Percentiles rank a stretch among this genome's conserved stretches.
Conservation (phyloP, 2,888 invertebrate genomes). For the Drosophila hamatofila region DNA sequence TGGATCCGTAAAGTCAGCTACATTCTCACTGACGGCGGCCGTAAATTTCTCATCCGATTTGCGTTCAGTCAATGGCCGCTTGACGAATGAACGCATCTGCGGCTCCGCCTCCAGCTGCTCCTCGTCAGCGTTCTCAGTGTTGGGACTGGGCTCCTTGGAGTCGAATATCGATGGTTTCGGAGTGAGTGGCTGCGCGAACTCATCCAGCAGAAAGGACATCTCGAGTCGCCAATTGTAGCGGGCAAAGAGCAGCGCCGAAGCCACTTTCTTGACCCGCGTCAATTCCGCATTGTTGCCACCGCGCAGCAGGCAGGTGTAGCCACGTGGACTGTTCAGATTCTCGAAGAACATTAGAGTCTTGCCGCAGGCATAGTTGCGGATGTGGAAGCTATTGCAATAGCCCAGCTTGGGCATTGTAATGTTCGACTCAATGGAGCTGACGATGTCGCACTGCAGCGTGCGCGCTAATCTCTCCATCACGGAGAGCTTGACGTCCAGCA, state of each 20-base stretch:
- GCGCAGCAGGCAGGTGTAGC: slow-evolving; percentile 94
- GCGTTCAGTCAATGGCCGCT: slow-evolving; percentile 70
- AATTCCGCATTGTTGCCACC: slow-evolving; percentile 92
- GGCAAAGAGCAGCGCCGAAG: slow-evolving; percentile 90
- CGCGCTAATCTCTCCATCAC: slow-evolving; percentile 92
- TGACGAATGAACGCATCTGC: slow-evolving; percentile 34
- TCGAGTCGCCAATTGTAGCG: slow-evolving; percentile 96
- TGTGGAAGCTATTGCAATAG: slow-evolving; percentile 92
- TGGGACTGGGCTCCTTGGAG: slow-evolving; percentile 84
- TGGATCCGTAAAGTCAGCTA: slow-evolving; percentile 93
- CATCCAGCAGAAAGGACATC: slow-evolving; percentile 94
- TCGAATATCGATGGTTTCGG: slow-evolving; percentile 86
- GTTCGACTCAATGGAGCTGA: slow-evolving; percentile 94
- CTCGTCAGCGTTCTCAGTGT: slow-evolving; percentile 59
- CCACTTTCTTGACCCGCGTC: slow-evolving; percentile 92
- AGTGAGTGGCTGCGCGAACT: slow-evolving; percentile 91
- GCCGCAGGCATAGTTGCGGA: slow-evolving; percentile 88
- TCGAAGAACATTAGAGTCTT: slow-evolving; percentile 98
- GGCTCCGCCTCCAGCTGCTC: slow-evolving; percentile 62
- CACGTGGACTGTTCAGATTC: slow-evolving; percentile 93
- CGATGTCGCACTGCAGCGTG: slow-evolving; percentile 93
- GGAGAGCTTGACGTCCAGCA: slow-evolving; percentile 92
- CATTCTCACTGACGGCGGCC: slow-evolving; percentile 83
- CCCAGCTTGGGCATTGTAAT: slow-evolving; percentile 93
- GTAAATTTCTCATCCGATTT: slow-evolving; percentile 87